Evolutionary conservation across 2,797 vertebrate species (phyloP).

Genomic region (Tiaroga cobitis): DNA sequence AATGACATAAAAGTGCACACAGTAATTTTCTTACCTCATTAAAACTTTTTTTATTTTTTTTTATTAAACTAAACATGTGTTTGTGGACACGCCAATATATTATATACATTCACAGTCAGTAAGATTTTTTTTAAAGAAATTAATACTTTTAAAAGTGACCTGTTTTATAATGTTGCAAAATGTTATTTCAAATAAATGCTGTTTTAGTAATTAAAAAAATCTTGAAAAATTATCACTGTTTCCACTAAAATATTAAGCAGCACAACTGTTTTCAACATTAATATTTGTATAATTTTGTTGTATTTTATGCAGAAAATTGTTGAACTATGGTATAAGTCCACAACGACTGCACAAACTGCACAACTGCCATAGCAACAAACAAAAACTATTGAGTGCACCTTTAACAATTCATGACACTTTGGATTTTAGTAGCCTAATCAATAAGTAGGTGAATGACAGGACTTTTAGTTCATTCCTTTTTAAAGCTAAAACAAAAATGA

Average conservation of each 20-base stretch:
- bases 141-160: background rate
- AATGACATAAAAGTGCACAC: conserved; percentile 1
- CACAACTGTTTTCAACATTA: too few relatives aligned
- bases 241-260: too few relatives aligned
- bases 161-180: background rate
- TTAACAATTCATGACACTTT: background rate
- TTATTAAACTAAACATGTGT: too few relatives aligned
- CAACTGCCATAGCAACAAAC: background rate
- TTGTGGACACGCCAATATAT: too few relatives aligned
- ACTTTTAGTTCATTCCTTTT: background rate
- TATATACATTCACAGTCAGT: too few relatives aligned
- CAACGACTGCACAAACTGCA: too few relatives aligned
- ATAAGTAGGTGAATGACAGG: background rate
- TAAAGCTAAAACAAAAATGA: background rate
- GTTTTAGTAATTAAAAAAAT: background rate
- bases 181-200: background rate
- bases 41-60: conserved; percentile 32
- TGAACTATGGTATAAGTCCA: too few relatives aligned
- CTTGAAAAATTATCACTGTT: too few relatives aligned
- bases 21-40: background rate
- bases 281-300: background rate
- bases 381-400: background rate
- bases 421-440: background rate
- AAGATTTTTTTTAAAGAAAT: background rate
- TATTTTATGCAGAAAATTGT: too few relatives aligned